Evolutionary conservation across 2,888 invertebrate genomes (phyloP), one percentile per base, ranked within the genome.

Genomic region (Aphodius sticticus): DNA sequence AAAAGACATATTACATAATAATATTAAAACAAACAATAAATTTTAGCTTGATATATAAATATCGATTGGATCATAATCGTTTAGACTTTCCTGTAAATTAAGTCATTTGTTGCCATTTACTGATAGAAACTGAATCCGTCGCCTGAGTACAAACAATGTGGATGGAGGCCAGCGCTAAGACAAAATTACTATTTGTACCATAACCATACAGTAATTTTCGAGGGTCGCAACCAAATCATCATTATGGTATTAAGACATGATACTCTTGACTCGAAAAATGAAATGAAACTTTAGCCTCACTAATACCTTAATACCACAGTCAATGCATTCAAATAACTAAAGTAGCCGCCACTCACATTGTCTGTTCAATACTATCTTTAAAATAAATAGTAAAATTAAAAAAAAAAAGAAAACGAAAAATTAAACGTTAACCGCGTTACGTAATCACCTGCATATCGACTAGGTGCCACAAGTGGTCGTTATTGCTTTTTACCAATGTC

Each of bases 101-200:
- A 85, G 83, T 85, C 83, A 81, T 84, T 82, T 53, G 53, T 53
- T 85, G 84, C 83, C 84, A 78, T 81, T 82, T 76, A 76, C 71
- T 84, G 80, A 70, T 70, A 70, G 15, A 70, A 70, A 70, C 15
- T 82, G 80, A 53, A 79, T 81, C 81, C 82, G 82, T 83, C 86
- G 87, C 88, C 91, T 90, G 93, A 94, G 94, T 95, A 94, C 95
- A 95, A 95, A 95, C 95, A 95, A 95, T 95, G 95, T 94, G 95
- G 93, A 92, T 94, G 94, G 94, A 94, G 94, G 94, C 94, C 85
- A 83, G 85, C 84, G 84, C 85, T 83, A 83, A 82, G 84, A 80
- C 77, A 76, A 79, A 16, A 78, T 53, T 53, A 53, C 14, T 36
- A 35, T 35, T 78, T 76, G 7, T 72, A 82, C 80, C 80, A 79